A percentile compares a stretch with the other conserved stretches of the same genome.
Evolutionary conservation across 2,888 invertebrate genomes (phyloP).

Genomic region (Lycophotia porphyrea): DNA sequence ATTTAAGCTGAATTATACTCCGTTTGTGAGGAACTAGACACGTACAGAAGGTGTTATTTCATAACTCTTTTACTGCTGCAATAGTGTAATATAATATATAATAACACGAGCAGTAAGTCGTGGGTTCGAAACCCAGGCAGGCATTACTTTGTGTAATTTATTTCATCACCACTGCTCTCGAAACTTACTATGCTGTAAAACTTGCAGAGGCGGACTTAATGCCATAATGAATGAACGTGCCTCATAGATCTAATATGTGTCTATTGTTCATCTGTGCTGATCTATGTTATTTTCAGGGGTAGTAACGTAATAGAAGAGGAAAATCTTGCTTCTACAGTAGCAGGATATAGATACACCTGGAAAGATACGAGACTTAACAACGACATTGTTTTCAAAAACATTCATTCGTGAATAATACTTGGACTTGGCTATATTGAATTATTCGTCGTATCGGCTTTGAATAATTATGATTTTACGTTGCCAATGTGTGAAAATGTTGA

Average conservation of each 20-base stretch:
- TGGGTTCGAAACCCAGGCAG: too few relatives aligned
- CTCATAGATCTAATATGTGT: background rate
- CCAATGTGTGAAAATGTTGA: background rate
- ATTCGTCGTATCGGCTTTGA: conserved; percentile 7
- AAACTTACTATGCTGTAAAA: too few relatives aligned
- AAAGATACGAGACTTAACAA: conserved; percentile 67
- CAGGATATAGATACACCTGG: conserved; percentile 74
- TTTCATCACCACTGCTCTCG: too few relatives aligned
- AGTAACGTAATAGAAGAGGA: conserved; percentile 84
- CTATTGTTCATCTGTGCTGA: background rate
- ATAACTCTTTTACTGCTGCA: too few relatives aligned
- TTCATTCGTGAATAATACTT: conserved; percentile 71
- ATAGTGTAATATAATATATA: too few relatives aligned
- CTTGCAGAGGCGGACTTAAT: too few relatives aligned
- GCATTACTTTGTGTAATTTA: too few relatives aligned
- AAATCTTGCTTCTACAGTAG: conserved; percentile 72
- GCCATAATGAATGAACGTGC: too few relatives aligned
- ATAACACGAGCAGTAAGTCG: too few relatives aligned
- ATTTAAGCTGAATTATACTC: background rate
- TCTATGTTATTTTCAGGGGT: conserved; percentile 69
- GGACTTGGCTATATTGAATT: conserved; percentile 1
- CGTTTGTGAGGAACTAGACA: background rate
- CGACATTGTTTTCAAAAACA: conserved; percentile 78
- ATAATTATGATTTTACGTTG: background rate
- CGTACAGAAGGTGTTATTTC: too few relatives aligned